phyloP scores from a whole-genome alignment of 2,797 vertebrate genomes.

The Mormyrus proboscirostris region DNA sequence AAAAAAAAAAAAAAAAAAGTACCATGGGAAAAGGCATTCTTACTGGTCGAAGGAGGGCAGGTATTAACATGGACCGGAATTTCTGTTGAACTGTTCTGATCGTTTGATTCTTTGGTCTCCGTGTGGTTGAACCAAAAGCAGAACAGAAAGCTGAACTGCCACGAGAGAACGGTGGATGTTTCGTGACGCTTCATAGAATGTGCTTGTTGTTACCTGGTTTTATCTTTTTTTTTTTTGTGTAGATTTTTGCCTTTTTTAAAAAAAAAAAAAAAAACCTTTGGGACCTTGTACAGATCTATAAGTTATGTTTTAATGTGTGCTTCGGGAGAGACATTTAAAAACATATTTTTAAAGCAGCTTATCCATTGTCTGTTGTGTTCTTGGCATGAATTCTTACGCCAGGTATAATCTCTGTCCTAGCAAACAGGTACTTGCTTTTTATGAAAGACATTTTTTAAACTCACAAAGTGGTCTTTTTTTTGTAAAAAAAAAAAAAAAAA shows the following conservation, averaged over 20 bases:
- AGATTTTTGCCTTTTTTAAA: neutral
- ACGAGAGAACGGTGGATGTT: neutral
- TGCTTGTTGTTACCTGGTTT: neutral
- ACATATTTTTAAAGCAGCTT: constrained; percentile 46
- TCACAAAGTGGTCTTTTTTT: constrained; percentile 25
- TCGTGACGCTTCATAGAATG: neutral
- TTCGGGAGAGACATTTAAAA: too few species aligned
- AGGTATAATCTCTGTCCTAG: constrained; percentile 47
- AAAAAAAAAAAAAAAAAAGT: neutral
- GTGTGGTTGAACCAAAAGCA: neutral
- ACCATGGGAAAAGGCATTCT: neutral
- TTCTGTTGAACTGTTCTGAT: neutral
- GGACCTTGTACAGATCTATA: constrained; percentile 76
- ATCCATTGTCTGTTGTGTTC: constrained; percentile 49
- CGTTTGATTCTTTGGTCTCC: constrained; percentile 15
- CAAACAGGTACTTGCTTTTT: constrained; percentile 61
- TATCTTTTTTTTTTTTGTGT: constrained; percentile 41
- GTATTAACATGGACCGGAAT: neutral
- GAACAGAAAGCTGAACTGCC: neutral
- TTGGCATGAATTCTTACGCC: constrained; percentile 47
- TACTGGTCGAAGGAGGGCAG: neutral
- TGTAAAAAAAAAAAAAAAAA: neutral
- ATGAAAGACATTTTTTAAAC: constrained; percentile 36
- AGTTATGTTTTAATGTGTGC: constrained; percentile 70
- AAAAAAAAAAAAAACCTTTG: constrained; percentile 35